Base-by-base conservation (phyloP, 2,113 vertebrate genomes). In the Procavia capensis region DNA sequence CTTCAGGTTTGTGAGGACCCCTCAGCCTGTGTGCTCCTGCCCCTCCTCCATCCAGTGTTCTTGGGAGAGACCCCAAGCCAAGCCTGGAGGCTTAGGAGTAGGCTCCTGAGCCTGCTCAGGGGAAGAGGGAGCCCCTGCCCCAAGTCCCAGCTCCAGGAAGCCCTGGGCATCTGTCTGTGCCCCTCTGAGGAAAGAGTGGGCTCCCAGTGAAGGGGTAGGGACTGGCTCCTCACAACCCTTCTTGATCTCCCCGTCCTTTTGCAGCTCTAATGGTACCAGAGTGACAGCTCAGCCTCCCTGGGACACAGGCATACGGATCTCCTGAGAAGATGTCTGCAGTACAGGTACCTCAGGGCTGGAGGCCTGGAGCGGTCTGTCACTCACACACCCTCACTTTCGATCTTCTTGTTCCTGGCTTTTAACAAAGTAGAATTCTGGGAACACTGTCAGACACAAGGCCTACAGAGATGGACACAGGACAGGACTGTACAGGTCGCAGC, bases 241-340 rank as follows among this genome's bases (percentile, higher is more conserved):
- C 10, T 78, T 34, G 10, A 0, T 54, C 7, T 41, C 68, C 16
- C 25, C 13, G 9, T 64, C 27, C 96, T 47, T 66, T 24, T 16
- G 1, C 81, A 98, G 98, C 94, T 98, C 98, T 98, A 96, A 98
- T 98, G 98, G 98, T 98, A 98, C 98, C 98, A 0, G 25, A 97
- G 98, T 98, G 97, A 97, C 86, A 95, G 70, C 88, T 95, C 1
- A 39, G 91, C 98, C 95, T 96, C 97, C 78, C 97, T 98, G 98
- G 98, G 98, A 98, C 98, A 97, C 75, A 89, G 3, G 9, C 2
- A 22, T 66, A 36, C 92, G 31, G 93, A 88, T 13, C 95, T 95
- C 96, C 98, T 16, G 97, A 98, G 98, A 99, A 98, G 97, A 99
- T 99, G 98, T 99, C 98, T 17, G 98, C 98, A 97, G 97, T 98